These are phyloP conservation scores for Thaleichthys pacificus DNA, from an alignment of 2,797 vertebrate species.

Conservation along the genomic window DNA sequence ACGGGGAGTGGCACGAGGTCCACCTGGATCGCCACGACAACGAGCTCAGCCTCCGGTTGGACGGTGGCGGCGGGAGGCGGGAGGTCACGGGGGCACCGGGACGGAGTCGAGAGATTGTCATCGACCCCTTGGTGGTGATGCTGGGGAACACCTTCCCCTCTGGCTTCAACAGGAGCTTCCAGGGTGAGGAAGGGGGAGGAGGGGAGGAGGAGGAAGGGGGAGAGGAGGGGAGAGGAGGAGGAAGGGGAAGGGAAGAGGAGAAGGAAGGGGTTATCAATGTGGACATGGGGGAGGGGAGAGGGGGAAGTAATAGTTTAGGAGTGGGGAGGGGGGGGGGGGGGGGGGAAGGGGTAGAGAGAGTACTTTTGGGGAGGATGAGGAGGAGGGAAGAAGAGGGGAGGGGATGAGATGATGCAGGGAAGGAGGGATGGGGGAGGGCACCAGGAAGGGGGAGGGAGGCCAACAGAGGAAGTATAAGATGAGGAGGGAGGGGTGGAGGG, in stretches of 20 bases:
- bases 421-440: background rate
- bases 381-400: background rate
- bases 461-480: conserved; percentile 2
- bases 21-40: conserved; percentile 84
- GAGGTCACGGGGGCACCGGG: conserved; percentile 77
- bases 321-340: too few relatives aligned
- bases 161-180: conserved; percentile 82
- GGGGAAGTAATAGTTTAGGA: too few relatives aligned
- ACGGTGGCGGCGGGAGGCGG: conserved; percentile 81
- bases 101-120: conserved; percentile 81
- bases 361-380: too few relatives aligned
- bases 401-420: conserved; percentile 1
- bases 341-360: too few relatives aligned
- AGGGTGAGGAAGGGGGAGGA: conserved; percentile 70
- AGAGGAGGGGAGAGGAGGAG: background rate
- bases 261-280: too few relatives aligned
- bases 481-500: background rate
- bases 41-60: conserved; percentile 82
- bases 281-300: too few relatives aligned
- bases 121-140: conserved; percentile 79
- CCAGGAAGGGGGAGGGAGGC: background rate
- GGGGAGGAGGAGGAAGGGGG: background rate
- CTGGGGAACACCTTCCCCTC: conserved; percentile 81
- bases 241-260: background rate
- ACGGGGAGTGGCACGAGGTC: conserved; percentile 86